Evolutionary conservation across 2,113 vertebrate species (phyloP).

Genomic region (Gorilla gorilla): DNA sequence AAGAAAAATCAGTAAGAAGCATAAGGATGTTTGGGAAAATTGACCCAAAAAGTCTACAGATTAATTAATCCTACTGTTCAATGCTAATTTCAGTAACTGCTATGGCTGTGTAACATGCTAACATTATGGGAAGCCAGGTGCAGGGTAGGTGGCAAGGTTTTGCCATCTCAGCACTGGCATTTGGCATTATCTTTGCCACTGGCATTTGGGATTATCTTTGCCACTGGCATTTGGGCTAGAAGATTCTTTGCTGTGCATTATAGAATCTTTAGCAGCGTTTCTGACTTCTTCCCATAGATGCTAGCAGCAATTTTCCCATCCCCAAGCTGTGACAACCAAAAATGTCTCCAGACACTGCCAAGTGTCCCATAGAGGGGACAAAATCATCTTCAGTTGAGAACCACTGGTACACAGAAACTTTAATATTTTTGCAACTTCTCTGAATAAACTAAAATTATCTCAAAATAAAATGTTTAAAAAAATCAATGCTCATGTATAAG

Average conservation of each 20-base stretch:
- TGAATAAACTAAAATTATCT: neutral
- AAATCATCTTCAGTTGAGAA: neutral
- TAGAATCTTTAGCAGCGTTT: neutral
- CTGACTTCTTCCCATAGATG: neutral
- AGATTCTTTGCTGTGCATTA: neutral
- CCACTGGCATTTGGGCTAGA: neutral
- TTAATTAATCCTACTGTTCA: neutral
- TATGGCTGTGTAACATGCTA: neutral
- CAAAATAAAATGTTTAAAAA: neutral
- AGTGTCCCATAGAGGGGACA: neutral
- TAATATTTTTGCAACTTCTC: conserved; percentile 20
- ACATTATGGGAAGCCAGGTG: neutral
- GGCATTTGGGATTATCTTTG: too few species aligned
- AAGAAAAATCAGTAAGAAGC: neutral
- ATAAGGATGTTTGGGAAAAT: neutral
- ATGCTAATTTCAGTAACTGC: neutral
- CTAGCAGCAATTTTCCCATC: neutral
- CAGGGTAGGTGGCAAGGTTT: neutral
- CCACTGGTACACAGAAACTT: neutral
- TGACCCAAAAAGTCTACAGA: neutral
- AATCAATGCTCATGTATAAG: neutral
- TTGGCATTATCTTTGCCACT: too few species aligned
- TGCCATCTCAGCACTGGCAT: neutral
- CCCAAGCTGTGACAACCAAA: neutral
- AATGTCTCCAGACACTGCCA: neutral